A percentile compares a stretch with the other conserved stretches of the same genome.
Conservation (phyloP, 37 sponge, comb jelly and placozoan genomes). For the Amphimedon queenslandica region DNA sequence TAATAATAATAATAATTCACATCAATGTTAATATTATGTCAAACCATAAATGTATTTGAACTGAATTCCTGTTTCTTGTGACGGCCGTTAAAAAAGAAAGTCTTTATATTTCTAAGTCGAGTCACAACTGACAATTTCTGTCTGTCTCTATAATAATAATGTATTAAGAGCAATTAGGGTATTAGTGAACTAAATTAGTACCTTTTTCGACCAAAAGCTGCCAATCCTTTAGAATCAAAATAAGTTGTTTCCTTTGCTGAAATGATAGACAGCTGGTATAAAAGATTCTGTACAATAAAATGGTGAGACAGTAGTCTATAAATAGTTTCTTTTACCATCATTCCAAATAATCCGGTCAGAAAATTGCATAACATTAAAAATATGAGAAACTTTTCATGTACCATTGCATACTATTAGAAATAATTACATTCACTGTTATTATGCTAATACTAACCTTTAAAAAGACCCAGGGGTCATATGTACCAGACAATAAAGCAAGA, state of each 20-base stretch:
- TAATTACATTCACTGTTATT: not conserved
- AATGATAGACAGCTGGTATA: constrained; percentile 29
- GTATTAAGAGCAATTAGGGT: no score
- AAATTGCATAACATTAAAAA: constrained; percentile 47
- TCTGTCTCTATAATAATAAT: no score
- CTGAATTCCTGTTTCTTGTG: no score
- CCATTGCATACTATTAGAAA: constrained; percentile 14
- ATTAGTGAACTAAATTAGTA: no score
- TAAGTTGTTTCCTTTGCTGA: constrained; percentile 54
- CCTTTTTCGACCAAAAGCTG: constrained; percentile 44
- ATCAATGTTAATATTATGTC: no score
- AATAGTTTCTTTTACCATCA: constrained; percentile 17
- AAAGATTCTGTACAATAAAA: constrained; percentile 27
- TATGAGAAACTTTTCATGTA: constrained; percentile 39
- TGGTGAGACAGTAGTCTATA: not conserved
- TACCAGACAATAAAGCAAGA: not conserved
- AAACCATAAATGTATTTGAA: no score
- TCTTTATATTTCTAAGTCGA: no score
- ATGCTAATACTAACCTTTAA: not conserved
- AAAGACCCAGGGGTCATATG: not conserved
- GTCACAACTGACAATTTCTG: no score
- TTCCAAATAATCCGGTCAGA: constrained; percentile 39
- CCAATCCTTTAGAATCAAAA: constrained; percentile 56
- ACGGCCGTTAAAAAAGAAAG: no score
- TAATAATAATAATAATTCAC: no score